Base-by-base conservation (phyloP, 1,140 invertebrate species). In the Atta texana region DNA sequence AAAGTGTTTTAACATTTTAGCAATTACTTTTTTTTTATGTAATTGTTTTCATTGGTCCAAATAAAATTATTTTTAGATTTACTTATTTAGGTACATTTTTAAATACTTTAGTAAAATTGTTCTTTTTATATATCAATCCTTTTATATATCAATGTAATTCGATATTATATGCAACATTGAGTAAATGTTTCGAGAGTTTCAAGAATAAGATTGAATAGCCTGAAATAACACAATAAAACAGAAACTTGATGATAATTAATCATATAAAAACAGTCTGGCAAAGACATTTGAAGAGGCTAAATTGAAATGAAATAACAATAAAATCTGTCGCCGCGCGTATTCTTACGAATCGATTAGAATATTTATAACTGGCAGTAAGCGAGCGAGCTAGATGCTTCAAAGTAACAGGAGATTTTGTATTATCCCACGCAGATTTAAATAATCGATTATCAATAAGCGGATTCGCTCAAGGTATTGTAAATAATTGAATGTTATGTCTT, bases 401-500 rank as follows among this genome's bases (percentile, higher is more conserved):
- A 14, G 12, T 31, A 77, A 49, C 39, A 34, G 5, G 10, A 14
- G 34, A 74, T 82, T 82, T 74, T 18, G 18, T 59, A 82, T 82
- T 59, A 72, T 74, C 68, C 18, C 6, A 14, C 55, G 24, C 12
- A 49, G 57, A 84, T 75, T 84, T 84, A 84, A 84, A 84, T 75
- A 84, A 75, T 61, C 80, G 68, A 82, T 74, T n/a, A 24, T 18
- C 80, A 84, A 84, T 84, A 84, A 84, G 55, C 53, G 44, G 55
- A 84, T 75, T 84, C 53, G 34, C 12, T 75, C 55, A 51, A 61
- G n/a, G 18, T 18, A 14, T 28, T 69, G 66, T 75, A 75, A 84
- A 84, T 75, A 84, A 49, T 82, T 55, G 57, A 72, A 59, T 49
- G 66, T 61, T 51, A n/a, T 63, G 59, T 84, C 21, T 75, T 63